Percentiles rank a stretch among this genome's conserved stretches.
Conservation (phyloP, 2,797 vertebrate species). For the Urophycis tenuis region DNA sequence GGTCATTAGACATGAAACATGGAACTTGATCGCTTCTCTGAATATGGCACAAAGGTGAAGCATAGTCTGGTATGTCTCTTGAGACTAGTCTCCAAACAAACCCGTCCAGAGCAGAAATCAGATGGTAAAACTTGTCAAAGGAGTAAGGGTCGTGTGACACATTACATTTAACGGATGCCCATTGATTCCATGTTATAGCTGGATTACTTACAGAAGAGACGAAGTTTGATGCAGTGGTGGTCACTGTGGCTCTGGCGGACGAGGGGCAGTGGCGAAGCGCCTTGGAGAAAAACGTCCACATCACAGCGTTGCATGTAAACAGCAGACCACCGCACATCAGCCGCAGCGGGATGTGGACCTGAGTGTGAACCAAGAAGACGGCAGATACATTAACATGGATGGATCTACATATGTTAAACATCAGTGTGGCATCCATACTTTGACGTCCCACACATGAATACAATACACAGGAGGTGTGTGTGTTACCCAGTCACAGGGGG, state of each 20-base stretch:
- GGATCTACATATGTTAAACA: not conserved
- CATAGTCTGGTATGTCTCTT: not conserved
- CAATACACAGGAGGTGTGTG: no score
- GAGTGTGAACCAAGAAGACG: not conserved
- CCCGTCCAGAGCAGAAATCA: not conserved
- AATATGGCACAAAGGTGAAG: not conserved
- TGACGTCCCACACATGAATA: not conserved
- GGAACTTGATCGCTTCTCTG: not conserved
- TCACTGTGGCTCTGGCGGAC: conserved; percentile 84
- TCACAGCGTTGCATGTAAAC: conserved; percentile 77
- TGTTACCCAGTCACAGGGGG: conserved; percentile 66
- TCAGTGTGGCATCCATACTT: no score
- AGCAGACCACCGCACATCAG: conserved; percentile 69
- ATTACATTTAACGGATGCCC: no score
- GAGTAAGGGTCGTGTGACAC: not conserved
- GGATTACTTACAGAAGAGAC: conserved; percentile 80
- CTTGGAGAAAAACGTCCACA: conserved; percentile 93
- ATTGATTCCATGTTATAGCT: not conserved
- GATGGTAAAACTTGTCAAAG: not conserved
- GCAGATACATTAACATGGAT: conserved; percentile 12
- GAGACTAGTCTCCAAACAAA: not conserved
- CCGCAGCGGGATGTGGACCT: conserved; percentile 77
- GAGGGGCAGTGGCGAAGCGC: conserved; percentile 83
- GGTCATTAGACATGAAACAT: not conserved
- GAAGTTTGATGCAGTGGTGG: conserved; percentile 83